A percentile compares a stretch with the other conserved stretches of the same genome.
Conservation (phyloP, 2,113 vertebrate genomes). For the Nansenia antarctica region DNA sequence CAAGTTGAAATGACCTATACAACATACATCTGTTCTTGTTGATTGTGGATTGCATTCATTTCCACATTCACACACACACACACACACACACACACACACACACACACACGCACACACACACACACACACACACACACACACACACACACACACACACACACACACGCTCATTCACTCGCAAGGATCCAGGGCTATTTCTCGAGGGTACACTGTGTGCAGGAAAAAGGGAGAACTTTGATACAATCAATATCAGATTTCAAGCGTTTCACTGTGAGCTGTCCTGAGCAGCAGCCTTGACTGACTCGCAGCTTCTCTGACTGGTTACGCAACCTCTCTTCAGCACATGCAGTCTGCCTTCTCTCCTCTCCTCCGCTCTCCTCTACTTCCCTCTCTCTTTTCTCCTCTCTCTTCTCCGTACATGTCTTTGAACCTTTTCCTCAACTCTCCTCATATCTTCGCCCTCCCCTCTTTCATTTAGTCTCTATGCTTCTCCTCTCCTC, state of each 20-base stretch:
- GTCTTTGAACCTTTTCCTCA: slow-evolving; percentile 21
- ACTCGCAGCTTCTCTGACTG: slow-evolving; percentile 44
- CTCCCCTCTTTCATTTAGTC: slow-evolving; percentile 7
- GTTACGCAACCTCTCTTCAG: slow-evolving; percentile 59
- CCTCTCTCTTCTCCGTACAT: slow-evolving; percentile 37
- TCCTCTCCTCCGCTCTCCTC: slow-evolving; percentile 41
- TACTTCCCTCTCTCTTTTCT: slow-evolving; percentile 44
- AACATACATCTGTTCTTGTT: too few species aligned
- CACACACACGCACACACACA: background rate
- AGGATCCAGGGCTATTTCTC: slow-evolving; percentile 32
- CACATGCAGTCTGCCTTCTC: slow-evolving; percentile 14
- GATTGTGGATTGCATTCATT: too few species aligned
- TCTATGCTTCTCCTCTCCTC: slow-evolving; percentile 1
- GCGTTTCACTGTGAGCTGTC: slow-evolving; percentile 66
- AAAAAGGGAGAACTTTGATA: slow-evolving; percentile 62
- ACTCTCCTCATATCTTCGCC: slow-evolving; percentile 40
- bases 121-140: background rate
- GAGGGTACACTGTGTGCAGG: slow-evolving; percentile 58
- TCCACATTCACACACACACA: background rate
- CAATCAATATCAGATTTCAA: slow-evolving; percentile 75
- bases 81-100: background rate
- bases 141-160: background rate
- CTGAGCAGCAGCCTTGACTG: slow-evolving; percentile 68
- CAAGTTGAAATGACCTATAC: too few species aligned
- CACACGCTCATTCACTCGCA: background rate